These are phyloP conservation scores for Euspilapteryx auroguttella DNA, from an alignment of 2,888 invertebrate species.

Conservation along the genomic window DNA sequence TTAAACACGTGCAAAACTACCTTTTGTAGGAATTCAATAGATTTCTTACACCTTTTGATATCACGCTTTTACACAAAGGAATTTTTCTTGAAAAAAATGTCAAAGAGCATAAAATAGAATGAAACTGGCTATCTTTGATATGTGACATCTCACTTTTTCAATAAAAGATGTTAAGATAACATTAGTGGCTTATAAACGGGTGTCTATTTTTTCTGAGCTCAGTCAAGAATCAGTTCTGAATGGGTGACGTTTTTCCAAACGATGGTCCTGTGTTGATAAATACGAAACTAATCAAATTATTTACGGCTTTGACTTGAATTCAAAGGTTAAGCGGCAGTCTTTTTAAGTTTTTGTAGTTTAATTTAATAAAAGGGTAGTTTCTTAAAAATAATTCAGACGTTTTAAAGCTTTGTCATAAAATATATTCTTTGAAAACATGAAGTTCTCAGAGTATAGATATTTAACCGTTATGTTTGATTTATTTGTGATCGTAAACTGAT, in stretches of 20 bases:
- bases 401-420: too few relatives aligned
- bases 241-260: conserved; percentile 49
- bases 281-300: conserved; percentile 60
- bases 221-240: conserved; percentile 25
- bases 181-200: conserved; percentile 58
- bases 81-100: conserved; percentile 22
- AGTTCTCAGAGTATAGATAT: too few relatives aligned
- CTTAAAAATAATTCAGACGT: too few relatives aligned
- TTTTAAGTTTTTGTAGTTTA: too few relatives aligned
- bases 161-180: conserved; percentile 50
- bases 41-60: conserved; percentile 35
- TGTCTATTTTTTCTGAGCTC: conserved; percentile 15
- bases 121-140: conserved; percentile 17
- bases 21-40: conserved; percentile 15
- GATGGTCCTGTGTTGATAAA: conserved; percentile 56
- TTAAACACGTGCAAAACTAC: conserved; percentile 23
- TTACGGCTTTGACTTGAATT: too few relatives aligned
- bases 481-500: too few relatives aligned
- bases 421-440: too few relatives aligned
- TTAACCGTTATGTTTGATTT: too few relatives aligned
- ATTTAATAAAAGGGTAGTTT: too few relatives aligned
- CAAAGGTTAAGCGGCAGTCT: too few relatives aligned
- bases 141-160: conserved; percentile 32
- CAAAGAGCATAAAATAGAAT: conserved; percentile 29
- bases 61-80: conserved; percentile 16